A percentile compares a stretch with the other conserved stretches of the same genome.
Conservation (phyloP, 2,797 vertebrate genomes). For the Gadopsis bispinosus region DNA sequence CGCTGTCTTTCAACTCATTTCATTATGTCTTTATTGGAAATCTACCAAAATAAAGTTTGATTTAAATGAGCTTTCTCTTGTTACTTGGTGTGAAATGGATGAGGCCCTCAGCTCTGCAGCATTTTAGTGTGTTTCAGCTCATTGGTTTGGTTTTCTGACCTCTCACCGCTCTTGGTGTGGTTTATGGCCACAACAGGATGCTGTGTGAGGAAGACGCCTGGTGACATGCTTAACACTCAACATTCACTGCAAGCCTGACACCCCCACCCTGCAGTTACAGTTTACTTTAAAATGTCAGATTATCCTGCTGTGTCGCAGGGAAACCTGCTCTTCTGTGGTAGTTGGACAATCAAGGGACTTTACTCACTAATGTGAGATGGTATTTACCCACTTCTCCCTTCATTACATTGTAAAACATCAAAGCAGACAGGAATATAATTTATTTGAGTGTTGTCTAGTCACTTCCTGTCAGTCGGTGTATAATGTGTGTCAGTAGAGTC, state of each 20-base stretch:
- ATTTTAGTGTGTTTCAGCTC: not conserved
- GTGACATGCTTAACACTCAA: not conserved
- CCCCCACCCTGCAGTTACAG: not conserved
- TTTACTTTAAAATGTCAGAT: not conserved
- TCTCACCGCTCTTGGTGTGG: no score
- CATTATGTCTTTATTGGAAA: constrained; percentile 58
- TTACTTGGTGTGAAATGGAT: not conserved
- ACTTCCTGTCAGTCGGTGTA: not conserved
- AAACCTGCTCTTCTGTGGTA: not conserved
- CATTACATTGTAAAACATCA: not conserved
- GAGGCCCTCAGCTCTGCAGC: no score
- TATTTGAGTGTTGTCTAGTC: not conserved
- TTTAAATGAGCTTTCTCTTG: constrained; percentile 54
- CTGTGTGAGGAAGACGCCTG: not conserved
- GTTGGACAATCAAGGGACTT: not conserved
- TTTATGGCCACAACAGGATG: no score
- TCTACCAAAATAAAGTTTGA: constrained; percentile 75
- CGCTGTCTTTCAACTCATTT: constrained; percentile 52
- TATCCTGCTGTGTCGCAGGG: no score
- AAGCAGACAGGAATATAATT: not conserved
- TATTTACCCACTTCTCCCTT: not conserved
- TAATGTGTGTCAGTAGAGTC: constrained; percentile 53
- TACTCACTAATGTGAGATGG: not conserved
- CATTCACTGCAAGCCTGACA: not conserved
- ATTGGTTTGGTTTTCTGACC: no score